These are phyloP conservation scores for Pangasianodon hypophthalmus DNA, from an alignment of 2,113 vertebrate species.

Conservation along the genomic window DNA sequence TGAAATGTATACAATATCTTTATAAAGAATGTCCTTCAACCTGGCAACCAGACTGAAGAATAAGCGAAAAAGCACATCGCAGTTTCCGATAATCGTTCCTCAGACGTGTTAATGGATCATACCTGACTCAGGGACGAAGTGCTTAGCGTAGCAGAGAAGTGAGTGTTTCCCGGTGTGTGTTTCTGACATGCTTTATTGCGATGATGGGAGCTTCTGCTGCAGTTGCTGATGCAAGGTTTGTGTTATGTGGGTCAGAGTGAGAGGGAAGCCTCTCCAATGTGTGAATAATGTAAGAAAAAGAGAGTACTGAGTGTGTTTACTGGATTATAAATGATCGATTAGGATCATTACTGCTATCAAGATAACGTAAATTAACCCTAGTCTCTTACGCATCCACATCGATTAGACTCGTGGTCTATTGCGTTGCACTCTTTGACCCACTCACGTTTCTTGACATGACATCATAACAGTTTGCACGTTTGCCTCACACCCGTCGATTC, in stretches of 20 bases:
- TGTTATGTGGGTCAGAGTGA: conserved; percentile 36
- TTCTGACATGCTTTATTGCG: conserved; percentile 10
- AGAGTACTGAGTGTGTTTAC: not conserved
- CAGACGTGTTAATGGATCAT: not conserved
- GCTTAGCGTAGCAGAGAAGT: not conserved
- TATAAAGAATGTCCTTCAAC: not conserved
- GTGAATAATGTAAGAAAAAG: conserved; percentile 58
- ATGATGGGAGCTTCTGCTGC: not conserved
- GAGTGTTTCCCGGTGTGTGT: not conserved
- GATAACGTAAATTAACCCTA: not conserved
- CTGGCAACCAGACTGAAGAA: not conserved
- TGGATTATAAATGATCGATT: not conserved
- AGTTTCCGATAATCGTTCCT: not conserved
- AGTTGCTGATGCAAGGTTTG: conserved; percentile 16
- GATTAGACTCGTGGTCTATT: not conserved
- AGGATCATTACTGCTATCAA: not conserved
- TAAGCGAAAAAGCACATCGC: not conserved
- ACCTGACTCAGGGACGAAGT: not conserved
- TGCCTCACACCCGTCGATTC: too few relatives aligned
- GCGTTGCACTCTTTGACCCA: not conserved
- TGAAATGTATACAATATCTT: not conserved
- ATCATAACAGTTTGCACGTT: too few relatives aligned
- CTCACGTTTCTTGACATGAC: too few relatives aligned
- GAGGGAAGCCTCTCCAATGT: not conserved
- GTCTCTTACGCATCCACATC: not conserved